Percentiles rank a stretch among this genome's conserved stretches.
Evolutionary conservation across 2,113 vertebrate genomes (phyloP).

Genomic region (Antidorcas marsupialis): DNA sequence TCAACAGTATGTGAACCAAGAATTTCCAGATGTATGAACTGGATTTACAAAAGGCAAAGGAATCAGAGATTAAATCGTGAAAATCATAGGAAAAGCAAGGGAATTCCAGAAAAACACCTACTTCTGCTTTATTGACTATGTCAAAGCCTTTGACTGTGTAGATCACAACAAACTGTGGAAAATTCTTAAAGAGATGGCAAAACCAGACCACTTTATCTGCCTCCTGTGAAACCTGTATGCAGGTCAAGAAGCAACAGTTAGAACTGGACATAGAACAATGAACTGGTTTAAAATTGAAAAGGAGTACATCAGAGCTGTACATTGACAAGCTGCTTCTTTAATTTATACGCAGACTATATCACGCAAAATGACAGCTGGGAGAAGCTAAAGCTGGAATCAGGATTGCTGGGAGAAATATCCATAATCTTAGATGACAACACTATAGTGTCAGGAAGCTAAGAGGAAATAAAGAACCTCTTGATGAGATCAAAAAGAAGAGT

Average conservation of each 20-base stretch:
- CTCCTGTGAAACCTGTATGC: neutral
- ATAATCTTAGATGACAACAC: neutral
- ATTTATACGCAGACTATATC: neutral
- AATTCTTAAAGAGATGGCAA: neutral
- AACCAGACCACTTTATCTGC: neutral
- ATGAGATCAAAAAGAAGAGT: neutral
- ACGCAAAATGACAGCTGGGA: neutral
- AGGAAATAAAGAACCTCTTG: neutral
- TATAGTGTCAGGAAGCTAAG: neutral
- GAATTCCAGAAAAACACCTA: neutral
- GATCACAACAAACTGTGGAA: neutral
- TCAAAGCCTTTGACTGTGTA: neutral
- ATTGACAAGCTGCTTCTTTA: neutral
- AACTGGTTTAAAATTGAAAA: neutral
- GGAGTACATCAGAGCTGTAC: neutral
- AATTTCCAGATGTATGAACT: too few species aligned
- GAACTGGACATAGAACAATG: neutral
- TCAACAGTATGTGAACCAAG: too few species aligned
- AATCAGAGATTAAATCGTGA: neutral
- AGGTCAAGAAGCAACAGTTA: neutral
- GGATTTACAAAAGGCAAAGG: too few species aligned
- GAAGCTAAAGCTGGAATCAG: neutral
- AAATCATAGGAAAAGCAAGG: neutral
- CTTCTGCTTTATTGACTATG: neutral
- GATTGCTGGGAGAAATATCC: neutral